phyloP scores from a whole-genome alignment of 1,140 invertebrate genomes.

The Hydropsyche tenuis region DNA sequence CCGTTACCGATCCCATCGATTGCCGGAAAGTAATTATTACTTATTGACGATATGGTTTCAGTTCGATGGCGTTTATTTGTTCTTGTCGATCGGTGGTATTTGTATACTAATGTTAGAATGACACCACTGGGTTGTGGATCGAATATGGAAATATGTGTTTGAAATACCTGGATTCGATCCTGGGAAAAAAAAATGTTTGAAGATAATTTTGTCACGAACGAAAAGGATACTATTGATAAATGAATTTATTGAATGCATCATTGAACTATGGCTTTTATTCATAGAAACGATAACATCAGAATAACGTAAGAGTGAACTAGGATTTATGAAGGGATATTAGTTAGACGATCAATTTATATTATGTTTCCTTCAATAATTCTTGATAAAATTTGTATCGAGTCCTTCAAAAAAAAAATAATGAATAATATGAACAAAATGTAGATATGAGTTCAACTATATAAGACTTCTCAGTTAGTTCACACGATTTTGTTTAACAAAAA shows the following conservation, averaged over 20 bases:
- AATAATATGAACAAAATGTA: too few species aligned
- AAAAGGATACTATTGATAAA: constrained; percentile 24
- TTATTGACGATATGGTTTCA: too few species aligned
- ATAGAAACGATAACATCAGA: constrained; percentile 13
- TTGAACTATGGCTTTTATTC: constrained; percentile 16
- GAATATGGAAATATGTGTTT: too few species aligned
- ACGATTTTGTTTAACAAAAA: too few species aligned
- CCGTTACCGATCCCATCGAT: constrained; percentile 16
- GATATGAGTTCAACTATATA: too few species aligned
- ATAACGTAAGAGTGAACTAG: neutral
- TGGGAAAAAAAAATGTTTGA: neutral
- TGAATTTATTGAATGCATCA: constrained; percentile 22
- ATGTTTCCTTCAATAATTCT: neutral
- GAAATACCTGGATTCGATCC: neutral
- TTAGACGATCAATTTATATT: neutral
- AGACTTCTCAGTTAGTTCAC: too few species aligned
- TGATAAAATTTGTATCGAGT: too few species aligned
- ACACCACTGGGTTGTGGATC: too few species aligned
- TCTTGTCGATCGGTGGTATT: neutral
- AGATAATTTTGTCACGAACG: constrained; percentile 12
- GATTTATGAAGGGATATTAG: neutral
- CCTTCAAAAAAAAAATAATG: too few species aligned
- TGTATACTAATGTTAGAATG: too few species aligned
- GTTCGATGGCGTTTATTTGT: neutral
- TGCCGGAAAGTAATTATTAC: neutral